Conservation (phyloP, 1,140 invertebrate species). For the Calliopsis andreniformis region DNA sequence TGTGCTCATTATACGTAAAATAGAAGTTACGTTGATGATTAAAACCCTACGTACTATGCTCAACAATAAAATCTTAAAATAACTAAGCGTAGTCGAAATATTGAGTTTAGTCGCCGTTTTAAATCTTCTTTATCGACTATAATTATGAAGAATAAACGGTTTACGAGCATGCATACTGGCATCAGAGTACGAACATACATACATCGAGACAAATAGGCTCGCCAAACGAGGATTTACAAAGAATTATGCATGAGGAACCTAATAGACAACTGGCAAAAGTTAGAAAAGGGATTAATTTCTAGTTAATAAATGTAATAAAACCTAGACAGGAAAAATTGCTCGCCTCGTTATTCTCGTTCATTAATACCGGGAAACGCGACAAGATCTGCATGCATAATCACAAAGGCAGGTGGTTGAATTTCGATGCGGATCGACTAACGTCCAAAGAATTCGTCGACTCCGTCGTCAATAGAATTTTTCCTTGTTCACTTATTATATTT, state of each 20-base stretch:
- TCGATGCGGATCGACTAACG: not conserved
- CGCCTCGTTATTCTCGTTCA: conserved; percentile 28
- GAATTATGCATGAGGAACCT: conserved; percentile 10
- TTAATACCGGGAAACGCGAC: conserved; percentile 45
- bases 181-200: too few species aligned
- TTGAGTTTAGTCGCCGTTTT: conserved; percentile 16
- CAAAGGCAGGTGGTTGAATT: not conserved
- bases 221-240: not conserved
- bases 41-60: too few species aligned
- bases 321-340: not conserved
- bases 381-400: conserved; percentile 44
- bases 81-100: conserved; percentile 34
- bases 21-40: too few species aligned
- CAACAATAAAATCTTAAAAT: too few species aligned
- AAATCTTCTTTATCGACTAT: conserved; percentile 12
- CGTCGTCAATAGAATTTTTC: too few species aligned
- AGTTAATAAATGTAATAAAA: conserved; percentile 23
- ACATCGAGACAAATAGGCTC: not conserved
- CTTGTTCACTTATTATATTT: too few species aligned
- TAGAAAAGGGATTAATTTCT: conserved; percentile 21
- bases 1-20: too few species aligned
- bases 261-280: conserved; percentile 22
- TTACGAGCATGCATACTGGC: conserved; percentile 22
- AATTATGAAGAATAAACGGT: conserved; percentile 16
- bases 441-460: too few species aligned